A percentile compares a stretch with the other conserved stretches of the same genome.
Evolutionary conservation across 2,113 vertebrate genomes (phyloP).

Genomic region (human): GRCh38 chr13:73478001-73478500

Average conservation of each 20-base stretch:
- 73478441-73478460: not conserved
- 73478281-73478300: not conserved
- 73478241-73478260: not conserved
- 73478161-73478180: not conserved
- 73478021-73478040: not conserved
- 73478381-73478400: not conserved
- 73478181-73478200: not conserved
- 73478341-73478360: not conserved
- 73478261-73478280: not conserved
- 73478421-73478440: not conserved
- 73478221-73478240: not conserved
- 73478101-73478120: not conserved
- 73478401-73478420: not conserved
- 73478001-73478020: not conserved
- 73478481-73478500: not conserved
- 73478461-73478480: not conserved
- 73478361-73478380: conserved; percentile 20
- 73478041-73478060: not conserved
- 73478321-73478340: not conserved
- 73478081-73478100: not conserved
- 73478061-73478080: not conserved
- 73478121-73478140: not conserved
- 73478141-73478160: not conserved
- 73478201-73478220: not conserved
- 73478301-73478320: not conserved